phyloP scores from a whole-genome alignment of 2,797 vertebrate species.

The Rhincodon typus region DNA sequence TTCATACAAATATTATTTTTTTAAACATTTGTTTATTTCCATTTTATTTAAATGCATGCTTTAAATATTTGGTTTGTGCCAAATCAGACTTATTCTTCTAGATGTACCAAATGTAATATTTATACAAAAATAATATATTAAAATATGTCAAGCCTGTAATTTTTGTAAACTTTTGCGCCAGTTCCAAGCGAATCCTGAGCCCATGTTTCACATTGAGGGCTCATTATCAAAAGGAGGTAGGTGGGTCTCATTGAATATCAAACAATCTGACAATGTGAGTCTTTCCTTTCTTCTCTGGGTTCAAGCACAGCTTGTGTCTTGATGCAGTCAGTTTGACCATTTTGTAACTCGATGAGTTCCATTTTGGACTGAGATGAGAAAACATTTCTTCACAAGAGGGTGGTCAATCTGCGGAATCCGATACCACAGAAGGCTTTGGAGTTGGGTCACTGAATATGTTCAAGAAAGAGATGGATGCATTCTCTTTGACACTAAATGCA shows the following conservation, averaged over 20 bases:
- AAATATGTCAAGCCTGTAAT: conserved; percentile 23
- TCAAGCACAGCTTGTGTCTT: neutral
- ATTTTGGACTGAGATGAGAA: no score
- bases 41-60: conserved; percentile 31
- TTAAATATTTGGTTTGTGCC: conserved; percentile 24
- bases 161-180: neutral
- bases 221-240: neutral
- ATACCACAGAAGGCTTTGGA: no score
- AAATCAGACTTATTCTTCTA: conserved; percentile 36
- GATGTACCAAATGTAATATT: conserved; percentile 33
- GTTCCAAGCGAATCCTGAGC: no score
- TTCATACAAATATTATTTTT: conserved; percentile 34
- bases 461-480: no score
- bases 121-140: conserved; percentile 38
- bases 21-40: conserved; percentile 32
- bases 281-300: neutral
- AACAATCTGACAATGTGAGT: neutral
- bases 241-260: neutral
- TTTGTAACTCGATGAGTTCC: neutral
- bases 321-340: no score
- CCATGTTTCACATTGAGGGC: neutral
- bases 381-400: no score
- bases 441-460: no score
- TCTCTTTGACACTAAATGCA: no score
- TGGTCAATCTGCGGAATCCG: no score